Conservation (phyloP, 2,888 invertebrate species). For the Diadromus collaris region DNA sequence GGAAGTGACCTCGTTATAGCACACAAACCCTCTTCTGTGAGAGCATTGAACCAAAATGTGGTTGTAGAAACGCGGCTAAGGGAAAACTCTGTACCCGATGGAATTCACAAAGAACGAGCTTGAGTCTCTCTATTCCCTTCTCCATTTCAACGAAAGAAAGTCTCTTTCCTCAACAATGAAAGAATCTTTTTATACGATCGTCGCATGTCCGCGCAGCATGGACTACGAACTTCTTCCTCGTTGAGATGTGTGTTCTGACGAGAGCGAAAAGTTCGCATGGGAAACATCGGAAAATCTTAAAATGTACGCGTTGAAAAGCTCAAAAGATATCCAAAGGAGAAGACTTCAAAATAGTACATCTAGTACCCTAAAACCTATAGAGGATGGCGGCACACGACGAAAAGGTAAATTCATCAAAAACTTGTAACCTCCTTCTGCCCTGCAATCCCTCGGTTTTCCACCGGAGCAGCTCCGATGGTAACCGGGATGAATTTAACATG, state of each 20-base stretch:
- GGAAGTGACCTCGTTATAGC: constrained; percentile 56
- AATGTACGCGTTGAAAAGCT: not conserved
- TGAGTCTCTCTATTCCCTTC: constrained; percentile 16
- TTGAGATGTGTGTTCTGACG: constrained; percentile 2
- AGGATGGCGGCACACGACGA: constrained; percentile 5
- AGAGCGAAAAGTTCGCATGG: not conserved
- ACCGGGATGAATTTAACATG: constrained; percentile 76
- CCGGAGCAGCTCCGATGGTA: constrained; percentile 56
- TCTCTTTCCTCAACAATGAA: constrained; percentile 26
- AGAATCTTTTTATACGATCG: constrained; percentile 46
- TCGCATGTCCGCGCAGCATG: constrained; percentile 28
- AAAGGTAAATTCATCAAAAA: constrained; percentile 50
- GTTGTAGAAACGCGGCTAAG: constrained; percentile 5
- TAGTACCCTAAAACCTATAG: not conserved
- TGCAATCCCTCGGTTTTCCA: constrained; percentile 43
- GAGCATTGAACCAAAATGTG: constrained; percentile 35
- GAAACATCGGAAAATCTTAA: constrained; percentile 9
- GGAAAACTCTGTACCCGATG: constrained; percentile 36
- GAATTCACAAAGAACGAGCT: constrained; percentile 40
- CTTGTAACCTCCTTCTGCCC: constrained; percentile 30
- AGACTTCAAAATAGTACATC: not conserved
- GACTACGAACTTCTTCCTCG: constrained; percentile 37
- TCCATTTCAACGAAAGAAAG: constrained; percentile 30
- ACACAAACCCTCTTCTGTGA: constrained; percentile 54
- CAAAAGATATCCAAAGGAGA: not conserved